These are phyloP conservation scores for Epinephelus cyanopodus DNA, from an alignment of 2,113 vertebrate species.

Conservation along the genomic window DNA sequence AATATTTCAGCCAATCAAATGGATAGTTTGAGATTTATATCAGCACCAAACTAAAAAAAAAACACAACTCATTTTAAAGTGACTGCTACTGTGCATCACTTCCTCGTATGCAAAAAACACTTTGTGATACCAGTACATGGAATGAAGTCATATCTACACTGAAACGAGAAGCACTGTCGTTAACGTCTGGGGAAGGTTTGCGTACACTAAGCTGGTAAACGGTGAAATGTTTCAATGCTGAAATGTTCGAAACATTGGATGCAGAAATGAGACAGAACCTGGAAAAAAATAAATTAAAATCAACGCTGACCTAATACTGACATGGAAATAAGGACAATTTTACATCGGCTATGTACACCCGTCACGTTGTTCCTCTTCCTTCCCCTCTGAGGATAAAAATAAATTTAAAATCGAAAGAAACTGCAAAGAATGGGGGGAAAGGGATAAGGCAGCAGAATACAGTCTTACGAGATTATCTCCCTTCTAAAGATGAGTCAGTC, in stretches of 20 bases:
- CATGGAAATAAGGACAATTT: constrained; percentile 70
- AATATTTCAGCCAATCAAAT: constrained; percentile 51
- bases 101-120: constrained; percentile 33
- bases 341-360: constrained; percentile 76
- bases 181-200: constrained; percentile 17
- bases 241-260: constrained; percentile 36
- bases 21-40: constrained; percentile 38
- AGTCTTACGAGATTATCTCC: constrained; percentile 74
- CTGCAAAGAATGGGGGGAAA: constrained; percentile 44
- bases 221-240: constrained; percentile 35
- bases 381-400: constrained; percentile 52
- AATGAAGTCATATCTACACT: constrained; percentile 75
- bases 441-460: constrained; percentile 85
- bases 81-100: constrained; percentile 58
- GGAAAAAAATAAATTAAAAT: constrained; percentile 5
- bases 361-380: constrained; percentile 44
- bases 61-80: constrained; percentile 30
- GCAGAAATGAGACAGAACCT: constrained; percentile 47
- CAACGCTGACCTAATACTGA: constrained; percentile 71
- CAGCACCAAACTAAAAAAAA: constrained; percentile 48
- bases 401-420: constrained; percentile 46
- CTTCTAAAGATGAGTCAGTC: constrained; percentile 76
- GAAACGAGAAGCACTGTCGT: constrained; percentile 45
- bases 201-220: constrained; percentile 53
- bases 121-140: constrained; percentile 58